Conservation (phyloP, 2,113 vertebrate species). For the Callochromis pleurospilus region DNA sequence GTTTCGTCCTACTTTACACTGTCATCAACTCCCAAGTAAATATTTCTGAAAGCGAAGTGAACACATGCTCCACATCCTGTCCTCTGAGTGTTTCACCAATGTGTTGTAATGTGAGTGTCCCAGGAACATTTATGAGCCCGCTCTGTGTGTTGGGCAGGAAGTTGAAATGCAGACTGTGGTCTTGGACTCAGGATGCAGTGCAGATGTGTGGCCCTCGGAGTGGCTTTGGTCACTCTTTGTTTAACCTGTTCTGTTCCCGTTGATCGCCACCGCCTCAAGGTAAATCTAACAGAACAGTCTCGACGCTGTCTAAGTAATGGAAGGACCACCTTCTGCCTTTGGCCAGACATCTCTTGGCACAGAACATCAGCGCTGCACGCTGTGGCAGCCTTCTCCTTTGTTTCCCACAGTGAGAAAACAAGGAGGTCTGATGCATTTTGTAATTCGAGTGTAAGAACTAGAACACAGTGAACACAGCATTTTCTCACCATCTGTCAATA, state of each 20-base stretch:
- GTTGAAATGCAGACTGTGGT: not conserved
- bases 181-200: not conserved
- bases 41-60: not conserved
- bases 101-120: not conserved
- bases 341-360: not conserved
- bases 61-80: not conserved
- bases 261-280: not conserved
- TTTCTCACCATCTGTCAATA: conserved; percentile 31
- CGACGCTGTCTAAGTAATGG: not conserved
- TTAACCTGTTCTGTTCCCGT: not conserved
- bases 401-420: conserved; percentile 5
- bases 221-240: not conserved
- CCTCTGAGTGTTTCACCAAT: not conserved
- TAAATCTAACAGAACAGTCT: not conserved
- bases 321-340: not conserved
- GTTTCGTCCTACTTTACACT: not conserved
- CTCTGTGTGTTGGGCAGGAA: conserved; percentile 19
- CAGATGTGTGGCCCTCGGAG: conserved; percentile 21
- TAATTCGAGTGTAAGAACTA: conserved; percentile 16
- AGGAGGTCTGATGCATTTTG: conserved; percentile 13
- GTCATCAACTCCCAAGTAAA: not conserved
- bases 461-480: conserved; percentile 6
- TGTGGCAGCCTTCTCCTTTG: not conserved
- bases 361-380: not conserved
- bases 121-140: not conserved